Percentiles rank a stretch among this genome's conserved stretches.
Conservation (phyloP, 92 coral and sea anemone species). For the Desmophyllum pertusum region DNA sequence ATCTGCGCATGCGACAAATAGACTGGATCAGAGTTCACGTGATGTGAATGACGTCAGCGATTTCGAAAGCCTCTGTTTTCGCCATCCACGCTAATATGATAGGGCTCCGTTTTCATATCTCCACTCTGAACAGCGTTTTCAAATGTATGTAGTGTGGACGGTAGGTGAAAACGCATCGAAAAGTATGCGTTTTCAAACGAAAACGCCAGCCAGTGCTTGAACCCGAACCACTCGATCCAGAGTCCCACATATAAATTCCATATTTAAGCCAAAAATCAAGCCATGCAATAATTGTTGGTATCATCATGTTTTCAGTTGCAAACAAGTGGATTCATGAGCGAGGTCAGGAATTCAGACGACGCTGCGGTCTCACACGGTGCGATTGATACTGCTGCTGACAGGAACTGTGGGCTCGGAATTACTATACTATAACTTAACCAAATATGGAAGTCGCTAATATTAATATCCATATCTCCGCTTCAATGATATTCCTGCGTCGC, state of each 20-base stretch:
- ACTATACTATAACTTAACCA: background rate
- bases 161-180: too few species aligned
- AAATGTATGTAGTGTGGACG: too few species aligned
- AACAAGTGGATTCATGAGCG: constrained; percentile 88
- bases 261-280: background rate
- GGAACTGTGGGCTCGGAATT: background rate
- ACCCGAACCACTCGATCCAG: too few species aligned
- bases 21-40: too few species aligned
- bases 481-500: background rate
- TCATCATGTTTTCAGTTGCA: constrained; percentile 66
- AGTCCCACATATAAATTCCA: background rate
- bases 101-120: too few species aligned
- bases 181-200: too few species aligned
- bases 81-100: too few species aligned
- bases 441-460: background rate
- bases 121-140: too few species aligned
- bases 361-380: constrained; percentile 59
- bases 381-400: constrained; percentile 45
- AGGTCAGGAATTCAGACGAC: constrained; percentile 78
- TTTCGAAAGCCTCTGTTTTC: too few species aligned
- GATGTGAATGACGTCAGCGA: too few species aligned
- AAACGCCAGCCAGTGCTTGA: background rate
- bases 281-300: background rate
- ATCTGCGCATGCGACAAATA: too few species aligned
- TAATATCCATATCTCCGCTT: background rate